Evolutionary conservation across 2,888 invertebrate species (phyloP).

Genomic region (Rhagophthalmus giganteus): DNA sequence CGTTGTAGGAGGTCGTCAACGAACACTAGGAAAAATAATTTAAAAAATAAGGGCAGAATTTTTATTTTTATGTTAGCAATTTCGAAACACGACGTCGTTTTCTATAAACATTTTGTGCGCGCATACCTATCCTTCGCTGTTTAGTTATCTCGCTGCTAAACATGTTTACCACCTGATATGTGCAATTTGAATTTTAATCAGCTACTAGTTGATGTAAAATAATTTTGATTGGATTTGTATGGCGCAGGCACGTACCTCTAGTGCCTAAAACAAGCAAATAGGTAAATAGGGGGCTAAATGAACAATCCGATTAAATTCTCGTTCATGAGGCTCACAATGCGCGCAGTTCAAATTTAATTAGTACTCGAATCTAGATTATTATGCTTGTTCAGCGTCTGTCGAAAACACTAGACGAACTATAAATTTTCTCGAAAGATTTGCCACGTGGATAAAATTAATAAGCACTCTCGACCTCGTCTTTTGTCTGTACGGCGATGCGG

Average conservation of each 20-base stretch:
- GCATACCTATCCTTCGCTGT: too few relatives aligned
- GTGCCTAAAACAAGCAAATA: slow-evolving; percentile 12
- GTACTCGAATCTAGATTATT: slow-evolving; percentile 14
- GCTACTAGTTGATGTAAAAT: not conserved
- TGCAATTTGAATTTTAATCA: not conserved
- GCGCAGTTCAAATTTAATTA: slow-evolving; percentile 20
- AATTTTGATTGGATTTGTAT: not conserved
- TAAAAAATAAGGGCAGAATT: too few relatives aligned
- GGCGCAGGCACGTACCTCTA: slow-evolving; percentile 5
- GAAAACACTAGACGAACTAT: slow-evolving; percentile 1
- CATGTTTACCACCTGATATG: too few relatives aligned
- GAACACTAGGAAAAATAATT: too few relatives aligned
- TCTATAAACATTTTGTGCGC: too few relatives aligned
- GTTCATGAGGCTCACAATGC: slow-evolving; percentile 14
- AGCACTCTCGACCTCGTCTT: not conserved
- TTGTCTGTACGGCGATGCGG: not conserved
- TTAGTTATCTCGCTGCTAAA: too few relatives aligned
- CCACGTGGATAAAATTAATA: not conserved
- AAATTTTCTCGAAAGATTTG: not conserved
- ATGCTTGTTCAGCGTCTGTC: slow-evolving; percentile 1
- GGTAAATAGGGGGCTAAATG: slow-evolving; percentile 15
- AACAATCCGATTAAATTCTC: slow-evolving; percentile 20
- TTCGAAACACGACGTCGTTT: too few relatives aligned
- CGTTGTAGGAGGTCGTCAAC: too few relatives aligned
- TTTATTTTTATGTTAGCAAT: too few relatives aligned